Percentiles rank a stretch among this genome's conserved stretches.
Evolutionary conservation across 2,888 invertebrate species (phyloP).

Genomic region (Chaetogeoica ovagalla): DNA sequence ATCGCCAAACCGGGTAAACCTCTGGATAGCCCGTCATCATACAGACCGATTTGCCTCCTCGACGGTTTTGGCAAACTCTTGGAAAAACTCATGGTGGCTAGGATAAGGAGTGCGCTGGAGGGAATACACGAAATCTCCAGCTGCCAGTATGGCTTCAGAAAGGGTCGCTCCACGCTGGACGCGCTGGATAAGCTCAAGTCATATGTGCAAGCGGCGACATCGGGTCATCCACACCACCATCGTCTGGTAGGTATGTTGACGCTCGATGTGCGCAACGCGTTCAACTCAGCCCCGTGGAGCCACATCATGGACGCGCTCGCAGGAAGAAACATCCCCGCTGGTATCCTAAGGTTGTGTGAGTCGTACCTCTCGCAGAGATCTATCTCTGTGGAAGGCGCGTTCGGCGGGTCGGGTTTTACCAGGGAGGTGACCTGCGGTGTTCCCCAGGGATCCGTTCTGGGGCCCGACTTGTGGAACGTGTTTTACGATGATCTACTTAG

Average conservation of each 20-base stretch:
- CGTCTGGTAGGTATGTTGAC: neutral
- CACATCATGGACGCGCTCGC: neutral
- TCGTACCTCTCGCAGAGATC: neutral
- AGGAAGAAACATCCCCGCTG: neutral
- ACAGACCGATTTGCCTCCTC: neutral
- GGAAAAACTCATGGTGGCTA: neutral
- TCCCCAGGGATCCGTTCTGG: neutral
- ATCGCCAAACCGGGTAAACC: neutral
- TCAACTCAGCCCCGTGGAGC: neutral
- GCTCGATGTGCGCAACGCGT: neutral
- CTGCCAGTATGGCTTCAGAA: neutral
- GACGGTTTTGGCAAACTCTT: neutral
- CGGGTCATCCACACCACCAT: too few species aligned
- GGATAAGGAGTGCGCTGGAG: neutral
- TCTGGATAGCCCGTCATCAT: neutral
- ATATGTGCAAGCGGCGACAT: too few species aligned
- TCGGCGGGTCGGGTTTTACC: too few species aligned
- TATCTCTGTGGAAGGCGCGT: too few species aligned
- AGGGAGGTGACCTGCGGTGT: neutral
- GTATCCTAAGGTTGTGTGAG: too few species aligned
- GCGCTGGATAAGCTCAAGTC: neutral
- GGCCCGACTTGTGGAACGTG: neutral
- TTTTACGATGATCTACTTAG: neutral
- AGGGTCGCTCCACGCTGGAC: neutral
- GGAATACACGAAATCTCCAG: neutral